A percentile compares a stretch with the other conserved stretches of the same genome.
phyloP scores from a whole-genome alignment of 2,797 vertebrate genomes.

The Tamandua tetradactyla region DNA sequence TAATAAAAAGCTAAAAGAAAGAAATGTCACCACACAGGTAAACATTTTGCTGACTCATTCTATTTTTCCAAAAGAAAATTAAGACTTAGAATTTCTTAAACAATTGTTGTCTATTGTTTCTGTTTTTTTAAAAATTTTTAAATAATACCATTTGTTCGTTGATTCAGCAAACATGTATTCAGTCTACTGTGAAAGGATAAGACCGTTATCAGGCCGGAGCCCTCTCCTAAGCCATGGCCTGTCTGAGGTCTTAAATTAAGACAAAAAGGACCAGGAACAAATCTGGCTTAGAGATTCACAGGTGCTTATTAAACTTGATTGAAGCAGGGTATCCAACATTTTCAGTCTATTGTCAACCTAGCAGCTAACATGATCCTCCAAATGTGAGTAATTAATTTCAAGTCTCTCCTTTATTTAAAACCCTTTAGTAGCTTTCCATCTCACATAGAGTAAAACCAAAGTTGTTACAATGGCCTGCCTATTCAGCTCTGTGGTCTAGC shows the following conservation, averaged over 20 bases:
- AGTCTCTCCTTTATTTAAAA: constrained; percentile 1
- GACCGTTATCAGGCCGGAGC: not conserved
- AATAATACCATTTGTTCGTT: constrained; percentile 11
- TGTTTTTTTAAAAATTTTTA: not conserved
- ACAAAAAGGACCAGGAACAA: not conserved
- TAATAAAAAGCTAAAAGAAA: constrained; percentile 67
- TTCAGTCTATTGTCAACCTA: not conserved
- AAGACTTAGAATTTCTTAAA: constrained; percentile 23
- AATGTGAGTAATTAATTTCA: not conserved
- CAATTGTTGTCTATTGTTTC: not conserved
- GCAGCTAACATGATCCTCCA: not conserved
- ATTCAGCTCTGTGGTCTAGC: not conserved
- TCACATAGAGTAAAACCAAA: not conserved
- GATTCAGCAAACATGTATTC: constrained; percentile 32
- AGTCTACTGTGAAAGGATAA: not conserved
- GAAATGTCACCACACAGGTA: constrained; percentile 79
- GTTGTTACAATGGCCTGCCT: not conserved
- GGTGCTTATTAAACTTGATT: not conserved
- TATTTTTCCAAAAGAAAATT: constrained; percentile 45
- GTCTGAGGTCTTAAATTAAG: not conserved
- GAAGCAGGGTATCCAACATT: not conserved
- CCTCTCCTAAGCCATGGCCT: not conserved
- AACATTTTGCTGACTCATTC: constrained; percentile 58
- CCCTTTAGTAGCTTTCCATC: not conserved
- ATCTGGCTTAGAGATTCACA: not conserved